phyloP scores from a whole-genome alignment of 2,797 vertebrate species.

The Alca torda region DNA sequence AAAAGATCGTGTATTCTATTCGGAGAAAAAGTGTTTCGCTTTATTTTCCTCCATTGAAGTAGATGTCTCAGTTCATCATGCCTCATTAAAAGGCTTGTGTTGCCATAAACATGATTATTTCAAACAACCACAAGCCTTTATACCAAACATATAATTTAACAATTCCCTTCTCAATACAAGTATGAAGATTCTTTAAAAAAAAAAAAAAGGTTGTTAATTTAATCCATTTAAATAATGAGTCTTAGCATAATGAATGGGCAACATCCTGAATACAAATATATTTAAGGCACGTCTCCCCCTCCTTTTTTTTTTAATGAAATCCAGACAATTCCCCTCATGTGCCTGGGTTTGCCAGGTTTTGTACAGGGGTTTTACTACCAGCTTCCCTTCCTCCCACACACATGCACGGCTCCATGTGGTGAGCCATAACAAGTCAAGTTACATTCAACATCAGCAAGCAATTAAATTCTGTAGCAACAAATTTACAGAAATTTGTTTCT shows the following conservation, averaged over 20 bases:
- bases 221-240: background rate
- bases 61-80: constrained; percentile 17
- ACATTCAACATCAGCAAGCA: background rate
- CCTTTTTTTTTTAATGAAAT: background rate
- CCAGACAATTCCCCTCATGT: background rate
- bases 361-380: background rate
- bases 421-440: background rate
- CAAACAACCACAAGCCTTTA: constrained; percentile 12
- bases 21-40: constrained; percentile 4
- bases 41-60: constrained; percentile 33
- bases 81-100: constrained; percentile 30
- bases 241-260: background rate
- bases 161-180: background rate
- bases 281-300: fast-evolving
- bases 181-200: background rate
- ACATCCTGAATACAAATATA: background rate
- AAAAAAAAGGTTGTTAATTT: background rate
- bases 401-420: background rate
- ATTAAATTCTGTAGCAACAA: background rate
- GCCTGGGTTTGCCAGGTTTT: background rate
- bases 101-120: constrained; percentile 15
- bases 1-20: constrained; percentile 8
- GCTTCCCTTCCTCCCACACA: background rate
- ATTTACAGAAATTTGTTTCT: background rate
- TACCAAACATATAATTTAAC: background rate